These are phyloP conservation scores for Tridacna gigas DNA, from an alignment of 2,888 invertebrate species.

Conservation along the genomic window DNA sequence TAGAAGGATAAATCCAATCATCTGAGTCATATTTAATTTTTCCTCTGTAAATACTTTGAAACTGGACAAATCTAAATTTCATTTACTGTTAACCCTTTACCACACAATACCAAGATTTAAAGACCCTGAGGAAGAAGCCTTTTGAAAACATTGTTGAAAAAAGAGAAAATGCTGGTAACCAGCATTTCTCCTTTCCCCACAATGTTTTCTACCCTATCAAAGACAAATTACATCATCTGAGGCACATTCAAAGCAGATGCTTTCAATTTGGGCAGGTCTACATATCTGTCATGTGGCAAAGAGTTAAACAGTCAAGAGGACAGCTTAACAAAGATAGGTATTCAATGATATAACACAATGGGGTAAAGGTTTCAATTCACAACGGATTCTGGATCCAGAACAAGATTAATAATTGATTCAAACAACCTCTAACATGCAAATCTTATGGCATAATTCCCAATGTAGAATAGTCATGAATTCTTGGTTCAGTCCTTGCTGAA, in stretches of 20 bases:
- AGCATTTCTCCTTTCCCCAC: no score
- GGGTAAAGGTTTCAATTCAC: neutral
- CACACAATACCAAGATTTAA: neutral
- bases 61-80: no score
- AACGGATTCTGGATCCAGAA: neutral
- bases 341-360: no score
- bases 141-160: neutral
- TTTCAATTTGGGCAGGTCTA: neutral
- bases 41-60: no score
- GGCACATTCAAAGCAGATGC: neutral
- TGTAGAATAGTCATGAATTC: neutral
- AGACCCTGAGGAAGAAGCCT: neutral
- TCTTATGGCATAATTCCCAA: neutral
- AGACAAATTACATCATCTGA: neutral
- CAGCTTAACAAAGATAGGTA: no score
- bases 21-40: no score
- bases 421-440: neutral
- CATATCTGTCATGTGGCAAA: neutral
- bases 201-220: no score
- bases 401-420: neutral
- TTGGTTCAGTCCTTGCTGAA: slow-evolving; percentile 9
- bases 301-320: no score
- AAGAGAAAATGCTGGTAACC: neutral
- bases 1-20: no score
- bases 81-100: no score